Conservation (phyloP, 2,113 vertebrate genomes). For the Rhabdomys dilectus region DNA sequence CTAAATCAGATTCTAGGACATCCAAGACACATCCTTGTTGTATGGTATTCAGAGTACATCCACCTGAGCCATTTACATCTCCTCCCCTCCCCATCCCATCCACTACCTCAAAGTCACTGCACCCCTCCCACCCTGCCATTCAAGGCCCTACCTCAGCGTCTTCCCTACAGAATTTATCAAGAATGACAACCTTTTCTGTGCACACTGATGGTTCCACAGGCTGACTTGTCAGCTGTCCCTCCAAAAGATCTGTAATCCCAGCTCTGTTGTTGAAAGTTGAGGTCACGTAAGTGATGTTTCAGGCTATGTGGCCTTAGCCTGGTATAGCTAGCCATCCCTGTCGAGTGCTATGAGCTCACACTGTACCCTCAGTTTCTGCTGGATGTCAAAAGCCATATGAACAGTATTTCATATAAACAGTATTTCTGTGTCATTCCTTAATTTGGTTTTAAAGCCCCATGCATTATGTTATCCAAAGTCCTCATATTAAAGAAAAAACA, state of each 20-base stretch:
- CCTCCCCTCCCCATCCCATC: neutral
- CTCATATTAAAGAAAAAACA: neutral
- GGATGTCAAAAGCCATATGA: neutral
- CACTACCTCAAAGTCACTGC: neutral
- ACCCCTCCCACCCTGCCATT: neutral
- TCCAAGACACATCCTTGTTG: neutral
- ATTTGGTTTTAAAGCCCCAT: neutral
- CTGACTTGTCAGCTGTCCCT: neutral
- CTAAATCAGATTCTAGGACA: neutral
- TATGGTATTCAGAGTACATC: neutral
- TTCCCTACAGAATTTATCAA: neutral
- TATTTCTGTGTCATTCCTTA: neutral
- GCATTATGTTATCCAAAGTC: neutral
- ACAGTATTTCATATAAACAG: neutral
- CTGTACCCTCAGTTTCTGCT: neutral
- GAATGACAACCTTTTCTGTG: neutral
- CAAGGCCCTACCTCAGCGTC: neutral
- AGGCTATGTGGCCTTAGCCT: neutral
- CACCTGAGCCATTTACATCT: too few species aligned
- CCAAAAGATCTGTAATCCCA: neutral
- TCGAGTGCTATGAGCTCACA: neutral
- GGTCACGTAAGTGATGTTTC: neutral
- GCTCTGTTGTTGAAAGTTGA: neutral
- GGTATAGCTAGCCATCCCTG: neutral
- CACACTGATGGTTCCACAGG: neutral